phyloP scores from a whole-genome alignment of 2,797 vertebrate genomes.

The Toxotes lorentzi region DNA sequence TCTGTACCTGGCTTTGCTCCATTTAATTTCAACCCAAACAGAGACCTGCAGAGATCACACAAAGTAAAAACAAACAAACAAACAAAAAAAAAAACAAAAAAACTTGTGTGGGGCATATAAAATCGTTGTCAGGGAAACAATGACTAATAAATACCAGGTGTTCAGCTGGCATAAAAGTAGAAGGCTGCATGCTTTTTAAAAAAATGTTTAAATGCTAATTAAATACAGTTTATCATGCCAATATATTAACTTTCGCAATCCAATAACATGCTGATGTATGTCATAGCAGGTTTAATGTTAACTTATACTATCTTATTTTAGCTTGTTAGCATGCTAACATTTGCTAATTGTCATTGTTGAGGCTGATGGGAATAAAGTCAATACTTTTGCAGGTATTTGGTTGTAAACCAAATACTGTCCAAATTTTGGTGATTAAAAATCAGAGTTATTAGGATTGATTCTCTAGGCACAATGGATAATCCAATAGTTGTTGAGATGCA shows the following conservation, averaged over 20 bases:
- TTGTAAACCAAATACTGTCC: neutral
- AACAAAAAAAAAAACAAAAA: too few relatives aligned
- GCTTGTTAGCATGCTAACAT: neutral
- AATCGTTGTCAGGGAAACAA: neutral
- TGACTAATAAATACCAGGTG: neutral
- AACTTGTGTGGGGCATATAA: neutral
- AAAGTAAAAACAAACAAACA: slow-evolving; percentile 4
- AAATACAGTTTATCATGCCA: neutral
- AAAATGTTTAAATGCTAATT: neutral
- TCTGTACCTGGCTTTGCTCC: neutral
- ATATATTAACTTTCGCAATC: neutral
- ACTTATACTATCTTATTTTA: neutral
- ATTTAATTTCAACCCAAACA: neutral
- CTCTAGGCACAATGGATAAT: too few relatives aligned
- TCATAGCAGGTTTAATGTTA: neutral
- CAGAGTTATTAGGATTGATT: neutral
- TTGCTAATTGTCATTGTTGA: neutral
- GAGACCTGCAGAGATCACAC: neutral
- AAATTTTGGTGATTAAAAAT: neutral
- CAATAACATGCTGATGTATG: neutral
- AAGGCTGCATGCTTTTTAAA: too few relatives aligned
- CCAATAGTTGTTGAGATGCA: too few relatives aligned
- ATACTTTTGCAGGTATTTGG: neutral
- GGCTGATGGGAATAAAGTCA: neutral
- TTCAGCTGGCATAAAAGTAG: too few relatives aligned